Conservation (phyloP, 2,797 vertebrate species). For the Phoebastria nigripes region DNA sequence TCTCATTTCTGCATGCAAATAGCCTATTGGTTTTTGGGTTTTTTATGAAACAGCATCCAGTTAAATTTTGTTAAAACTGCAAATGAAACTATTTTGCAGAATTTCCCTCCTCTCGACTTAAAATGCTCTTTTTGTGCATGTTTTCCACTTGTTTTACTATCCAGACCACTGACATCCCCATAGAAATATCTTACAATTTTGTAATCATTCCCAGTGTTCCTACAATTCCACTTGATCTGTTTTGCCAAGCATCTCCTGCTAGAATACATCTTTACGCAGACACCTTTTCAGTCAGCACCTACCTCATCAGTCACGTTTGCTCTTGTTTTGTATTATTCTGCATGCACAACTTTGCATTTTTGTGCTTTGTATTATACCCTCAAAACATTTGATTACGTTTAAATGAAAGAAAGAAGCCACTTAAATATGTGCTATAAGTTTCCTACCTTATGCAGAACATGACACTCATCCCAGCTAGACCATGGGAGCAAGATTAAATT, state of each 20-base stretch:
- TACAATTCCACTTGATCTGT: background rate
- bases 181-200: fast-evolving
- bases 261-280: background rate
- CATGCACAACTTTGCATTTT: fast-evolving
- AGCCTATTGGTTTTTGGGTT: fast-evolving
- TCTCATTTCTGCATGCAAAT: background rate
- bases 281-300: background rate
- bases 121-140: background rate
- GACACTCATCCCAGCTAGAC: background rate
- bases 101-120: background rate
- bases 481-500: background rate
- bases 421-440: background rate
- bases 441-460: background rate
- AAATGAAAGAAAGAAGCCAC: background rate
- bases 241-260: background rate
- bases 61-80: background rate
- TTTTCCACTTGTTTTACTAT: background rate
- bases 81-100: background rate
- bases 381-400: background rate
- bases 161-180: background rate
- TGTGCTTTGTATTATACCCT: background rate
- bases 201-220: background rate
- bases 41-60: background rate
- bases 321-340: background rate
- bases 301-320: background rate